Conservation (phyloP, 2,888 invertebrate species). For the Drosophila anceps region DNA sequence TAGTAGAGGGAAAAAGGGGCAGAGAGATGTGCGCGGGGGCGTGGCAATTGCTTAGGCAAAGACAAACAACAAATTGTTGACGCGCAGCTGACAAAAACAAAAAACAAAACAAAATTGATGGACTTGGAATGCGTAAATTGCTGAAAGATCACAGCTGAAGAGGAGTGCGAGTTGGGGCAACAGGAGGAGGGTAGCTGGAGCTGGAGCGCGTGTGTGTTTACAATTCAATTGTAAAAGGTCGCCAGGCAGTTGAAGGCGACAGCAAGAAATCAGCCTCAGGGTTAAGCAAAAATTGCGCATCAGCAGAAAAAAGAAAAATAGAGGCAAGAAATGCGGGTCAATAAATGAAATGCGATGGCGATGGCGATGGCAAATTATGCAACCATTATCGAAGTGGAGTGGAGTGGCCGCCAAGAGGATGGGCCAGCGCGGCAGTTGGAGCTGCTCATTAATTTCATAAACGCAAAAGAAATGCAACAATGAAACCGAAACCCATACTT, state of each 20-base stretch:
- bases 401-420: slow-evolving; percentile 26
- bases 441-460: slow-evolving; percentile 80
- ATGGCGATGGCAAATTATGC: slow-evolving; percentile 59
- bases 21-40: neutral
- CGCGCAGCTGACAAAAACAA: neutral
- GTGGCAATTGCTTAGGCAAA: slow-evolving; percentile 38
- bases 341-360: slow-evolving; percentile 62
- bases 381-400: slow-evolving; percentile 44
- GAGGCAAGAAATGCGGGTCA: slow-evolving; percentile 72
- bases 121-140: slow-evolving; percentile 33
- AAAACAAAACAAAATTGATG: slow-evolving; percentile 15
- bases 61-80: slow-evolving; percentile 45
- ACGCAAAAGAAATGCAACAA: slow-evolving; percentile 81
- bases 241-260: slow-evolving; percentile 46
- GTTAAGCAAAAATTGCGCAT: slow-evolving; percentile 61
- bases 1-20: neutral
- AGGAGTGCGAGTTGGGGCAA: neutral
- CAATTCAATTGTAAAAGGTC: slow-evolving; percentile 77
- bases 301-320: slow-evolving; percentile 8
- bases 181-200: neutral
- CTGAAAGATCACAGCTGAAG: slow-evolving; percentile 22
- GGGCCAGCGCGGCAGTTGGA: slow-evolving; percentile 20
- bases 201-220: slow-evolving; percentile 53
- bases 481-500: slow-evolving; percentile 81
- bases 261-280: slow-evolving; percentile 58